A percentile compares a stretch with the other conserved stretches of the same genome.
These are phyloP conservation scores for Adelphocoris suturalis DNA, from an alignment of 2,888 invertebrate genomes.

Conservation along the genomic window DNA sequence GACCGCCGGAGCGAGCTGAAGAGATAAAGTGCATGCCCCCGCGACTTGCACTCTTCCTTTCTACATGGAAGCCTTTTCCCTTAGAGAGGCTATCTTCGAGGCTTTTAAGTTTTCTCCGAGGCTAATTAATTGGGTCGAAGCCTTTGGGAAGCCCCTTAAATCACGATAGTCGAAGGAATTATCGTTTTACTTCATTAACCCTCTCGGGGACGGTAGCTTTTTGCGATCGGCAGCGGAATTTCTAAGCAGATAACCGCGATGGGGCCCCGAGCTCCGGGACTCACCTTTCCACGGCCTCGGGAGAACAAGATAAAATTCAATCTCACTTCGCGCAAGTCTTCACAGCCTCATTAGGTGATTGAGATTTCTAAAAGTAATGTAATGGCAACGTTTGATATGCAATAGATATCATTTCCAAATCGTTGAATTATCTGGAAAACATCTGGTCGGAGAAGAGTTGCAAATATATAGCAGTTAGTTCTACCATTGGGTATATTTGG, in stretches of 20 bases:
- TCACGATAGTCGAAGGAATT: conserved; percentile 47
- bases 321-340: too few species aligned
- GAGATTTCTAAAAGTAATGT: too few species aligned
- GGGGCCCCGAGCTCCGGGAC: neutral
- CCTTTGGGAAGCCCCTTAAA: conserved; percentile 14
- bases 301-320: too few species aligned
- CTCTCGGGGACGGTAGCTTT: conserved; percentile 34
- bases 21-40: conserved; percentile 33
- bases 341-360: too few species aligned
- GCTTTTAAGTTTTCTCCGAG: conserved; percentile 41
- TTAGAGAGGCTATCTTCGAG: neutral
- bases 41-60: conserved; percentile 23
- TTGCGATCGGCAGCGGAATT: conserved; percentile 46
- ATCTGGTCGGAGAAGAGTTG: too few species aligned
- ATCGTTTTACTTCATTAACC: conserved; percentile 56
- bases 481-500: too few species aligned
- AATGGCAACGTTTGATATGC: too few species aligned
- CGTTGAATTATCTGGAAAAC: too few species aligned
- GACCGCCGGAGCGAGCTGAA: conserved; percentile 4
- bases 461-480: too few species aligned
- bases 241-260: conserved; percentile 26
- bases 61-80: neutral
- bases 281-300: too few species aligned
- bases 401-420: too few species aligned
- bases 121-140: conserved; percentile 43